Evolutionary conservation across 2,797 vertebrate species (phyloP).

Genomic region (Lacerta viridis): DNA sequence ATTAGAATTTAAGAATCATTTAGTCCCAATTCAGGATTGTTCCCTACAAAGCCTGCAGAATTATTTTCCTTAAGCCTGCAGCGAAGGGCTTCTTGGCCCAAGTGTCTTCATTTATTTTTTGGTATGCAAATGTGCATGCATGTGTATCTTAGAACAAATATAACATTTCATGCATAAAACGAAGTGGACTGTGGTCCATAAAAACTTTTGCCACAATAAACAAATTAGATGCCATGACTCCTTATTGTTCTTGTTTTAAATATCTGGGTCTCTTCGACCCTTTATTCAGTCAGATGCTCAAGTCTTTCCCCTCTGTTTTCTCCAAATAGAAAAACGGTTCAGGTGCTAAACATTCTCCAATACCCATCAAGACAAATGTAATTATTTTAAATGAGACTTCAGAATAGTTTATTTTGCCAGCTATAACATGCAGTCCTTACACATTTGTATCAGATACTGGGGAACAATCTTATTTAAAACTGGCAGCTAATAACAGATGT

Average conservation of each 20-base stretch:
- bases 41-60: constrained; percentile 63
- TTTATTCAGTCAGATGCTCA: neutral
- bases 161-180: neutral
- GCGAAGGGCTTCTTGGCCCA: constrained; percentile 11
- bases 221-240: neutral
- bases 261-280: neutral
- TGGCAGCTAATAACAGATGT: neutral
- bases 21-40: constrained; percentile 63
- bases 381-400: neutral
- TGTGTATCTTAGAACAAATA: neutral
- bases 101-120: neutral
- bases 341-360: neutral
- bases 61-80: constrained; percentile 36
- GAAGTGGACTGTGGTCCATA: neutral
- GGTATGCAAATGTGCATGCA: neutral
- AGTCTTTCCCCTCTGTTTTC: constrained; percentile 48
- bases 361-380: neutral
- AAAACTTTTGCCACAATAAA: neutral
- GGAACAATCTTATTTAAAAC: neutral
- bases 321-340: neutral
- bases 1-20: constrained; percentile 71
- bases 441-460: neutral
- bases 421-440: neutral
- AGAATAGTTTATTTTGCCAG: neutral
- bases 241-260: neutral